phyloP scores from a whole-genome alignment of 2,797 vertebrate species.

The Tarsius wallacei region DNA sequence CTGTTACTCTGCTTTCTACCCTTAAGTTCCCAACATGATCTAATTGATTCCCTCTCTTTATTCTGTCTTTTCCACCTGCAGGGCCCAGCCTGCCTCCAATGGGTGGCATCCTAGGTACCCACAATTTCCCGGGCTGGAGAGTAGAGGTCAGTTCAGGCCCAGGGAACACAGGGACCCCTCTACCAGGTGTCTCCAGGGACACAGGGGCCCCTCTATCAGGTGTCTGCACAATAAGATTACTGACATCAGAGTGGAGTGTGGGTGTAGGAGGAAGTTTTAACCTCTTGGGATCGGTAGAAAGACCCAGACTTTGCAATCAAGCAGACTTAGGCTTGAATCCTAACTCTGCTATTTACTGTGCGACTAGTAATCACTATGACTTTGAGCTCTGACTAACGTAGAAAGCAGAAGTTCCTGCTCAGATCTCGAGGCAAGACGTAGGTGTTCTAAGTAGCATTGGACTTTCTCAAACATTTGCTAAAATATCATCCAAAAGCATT shows the following conservation, averaged over 20 bases:
- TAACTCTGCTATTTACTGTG: constrained; percentile 33
- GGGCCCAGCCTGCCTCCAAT: background rate
- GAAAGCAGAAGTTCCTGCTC: constrained; percentile 55
- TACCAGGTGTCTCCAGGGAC: background rate
- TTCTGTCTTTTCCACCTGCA: constrained; percentile 26
- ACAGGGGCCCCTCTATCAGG: background rate
- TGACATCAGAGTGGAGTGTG: background rate
- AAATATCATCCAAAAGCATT: constrained; percentile 38
- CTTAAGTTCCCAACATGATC: constrained; percentile 21
- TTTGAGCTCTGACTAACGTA: constrained; percentile 11
- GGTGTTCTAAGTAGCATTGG: background rate
- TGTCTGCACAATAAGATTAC: background rate
- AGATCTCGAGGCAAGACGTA: constrained; percentile 12
- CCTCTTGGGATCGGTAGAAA: background rate
- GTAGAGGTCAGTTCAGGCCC: constrained; percentile 1
- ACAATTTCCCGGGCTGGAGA: background rate
- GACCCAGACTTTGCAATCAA: constrained; percentile 5
- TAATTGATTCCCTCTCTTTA: background rate
- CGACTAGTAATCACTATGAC: constrained; percentile 7
- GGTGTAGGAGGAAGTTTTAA: background rate
- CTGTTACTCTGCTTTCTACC: constrained; percentile 20
- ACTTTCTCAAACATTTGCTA: constrained; percentile 35
- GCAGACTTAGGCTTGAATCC: constrained; percentile 37
- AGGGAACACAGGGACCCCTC: background rate
- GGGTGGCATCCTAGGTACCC: background rate